Evolutionary conservation across 2,888 invertebrate genomes (phyloP), one percentile per base, ranked within the genome.

Genomic region (Glaucopsyche alexis): DNA sequence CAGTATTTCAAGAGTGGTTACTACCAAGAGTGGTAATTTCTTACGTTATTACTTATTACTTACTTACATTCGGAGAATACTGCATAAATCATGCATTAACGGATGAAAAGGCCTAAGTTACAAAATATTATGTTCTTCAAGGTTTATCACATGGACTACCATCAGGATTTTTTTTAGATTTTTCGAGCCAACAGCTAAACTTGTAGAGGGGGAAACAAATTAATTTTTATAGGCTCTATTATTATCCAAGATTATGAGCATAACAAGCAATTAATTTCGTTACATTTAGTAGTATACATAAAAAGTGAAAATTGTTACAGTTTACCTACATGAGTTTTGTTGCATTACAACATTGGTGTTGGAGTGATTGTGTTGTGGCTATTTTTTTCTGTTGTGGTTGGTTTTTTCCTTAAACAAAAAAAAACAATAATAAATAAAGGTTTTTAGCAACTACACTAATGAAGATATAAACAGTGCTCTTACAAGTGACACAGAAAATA

Each of bases 261-360:
- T 60, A 13, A 14, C 60, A 60, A 7, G 38, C 60, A 60, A 60
- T 29, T 60, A 38, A 38, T 60, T 60, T 14, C 13, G 60, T 60
- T 60, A 60, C 60, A 60, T 60, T 60, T 38, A 60, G 38, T 60
- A 60, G n/a, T n/a, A 60, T 60, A 60, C 29, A 38, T 60, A 60
- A 60, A 60, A 60, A 60, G 60, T 60, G 60, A 60, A 60, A 60
- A 60, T 60, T 60, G 60, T 60, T 29, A 38, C 60, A 60, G 38
- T 60, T 38, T 29, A 60, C 60, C 29, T 60, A 60, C 60, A 60
- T 60, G 11, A 29, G 29, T 60, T 60, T 11, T 60, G 60, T 60
- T 60, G 38, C 60, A 38, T 60, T 38, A 60, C 60, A 60, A 60
- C 29, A 29, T 60, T 60, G 60, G 29, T 38, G 60, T 11, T 60